Evolutionary conservation across 2,888 invertebrate species (phyloP).

Genomic region (Lumbricus terrestris): DNA sequence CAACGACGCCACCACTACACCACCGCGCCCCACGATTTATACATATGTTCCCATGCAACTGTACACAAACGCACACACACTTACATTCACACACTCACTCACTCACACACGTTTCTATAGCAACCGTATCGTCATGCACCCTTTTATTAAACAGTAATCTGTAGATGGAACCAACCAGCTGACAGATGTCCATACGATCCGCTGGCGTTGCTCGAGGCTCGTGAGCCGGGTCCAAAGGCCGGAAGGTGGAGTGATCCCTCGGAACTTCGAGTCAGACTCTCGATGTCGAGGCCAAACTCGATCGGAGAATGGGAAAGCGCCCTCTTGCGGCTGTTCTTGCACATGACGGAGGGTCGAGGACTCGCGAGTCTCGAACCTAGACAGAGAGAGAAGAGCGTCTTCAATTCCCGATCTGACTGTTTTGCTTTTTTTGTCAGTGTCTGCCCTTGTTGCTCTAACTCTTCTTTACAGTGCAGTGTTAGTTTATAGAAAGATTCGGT

Average conservation of each 20-base stretch:
- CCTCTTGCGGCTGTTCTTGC: slow-evolving; percentile 73
- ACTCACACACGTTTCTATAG: neutral
- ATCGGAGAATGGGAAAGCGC: slow-evolving; percentile 88
- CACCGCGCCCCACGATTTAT: no score
- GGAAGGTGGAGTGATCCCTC: slow-evolving; percentile 73
- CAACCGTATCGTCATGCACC: neutral
- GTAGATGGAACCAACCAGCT: slow-evolving; percentile 68
- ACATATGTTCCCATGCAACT: neutral
- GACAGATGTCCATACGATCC: slow-evolving; percentile 96
- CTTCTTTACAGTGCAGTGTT: neutral
- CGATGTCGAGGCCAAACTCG: slow-evolving; percentile 90
- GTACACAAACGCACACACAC: neutral
- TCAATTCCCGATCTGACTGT: slow-evolving; percentile 32
- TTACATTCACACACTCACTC: neutral
- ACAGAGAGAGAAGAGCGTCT: neutral
- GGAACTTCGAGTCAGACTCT: slow-evolving; percentile 91
- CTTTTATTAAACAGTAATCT: neutral
- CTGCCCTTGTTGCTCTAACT: neutral
- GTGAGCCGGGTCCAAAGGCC: slow-evolving; percentile 48
- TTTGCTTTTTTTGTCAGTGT: neutral
- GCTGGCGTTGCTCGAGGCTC: slow-evolving; percentile 69
- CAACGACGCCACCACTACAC: no score
- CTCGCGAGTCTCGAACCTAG: slow-evolving; percentile 71
- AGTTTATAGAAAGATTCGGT: neutral
- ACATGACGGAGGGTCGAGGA: slow-evolving; percentile 64